Evolutionary conservation across 2,888 invertebrate species (phyloP).

Genomic region (Ochropacha duplaris): DNA sequence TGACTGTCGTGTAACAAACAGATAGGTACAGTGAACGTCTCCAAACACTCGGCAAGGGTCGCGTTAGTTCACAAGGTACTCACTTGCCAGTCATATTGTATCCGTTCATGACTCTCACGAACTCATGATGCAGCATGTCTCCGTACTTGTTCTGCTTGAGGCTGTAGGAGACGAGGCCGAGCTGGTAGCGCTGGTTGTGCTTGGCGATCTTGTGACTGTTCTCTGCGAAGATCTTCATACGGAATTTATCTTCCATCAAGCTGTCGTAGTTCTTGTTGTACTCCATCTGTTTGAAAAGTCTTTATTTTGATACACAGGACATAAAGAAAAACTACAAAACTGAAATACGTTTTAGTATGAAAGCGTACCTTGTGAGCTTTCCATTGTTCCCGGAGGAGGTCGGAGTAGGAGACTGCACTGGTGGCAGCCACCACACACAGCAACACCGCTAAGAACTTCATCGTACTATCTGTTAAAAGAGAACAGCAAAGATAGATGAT

Average conservation of each 20-base stretch:
- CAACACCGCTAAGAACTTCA: conserved; percentile 57
- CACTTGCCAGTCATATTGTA: conserved; percentile 71
- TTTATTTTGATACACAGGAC: neutral
- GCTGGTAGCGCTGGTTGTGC: conserved; percentile 90
- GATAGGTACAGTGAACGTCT: neutral
- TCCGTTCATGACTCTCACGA: conserved; percentile 81
- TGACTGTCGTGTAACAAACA: conserved; percentile 38
- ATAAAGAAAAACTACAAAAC: no score
- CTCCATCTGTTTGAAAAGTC: conserved; percentile 61
- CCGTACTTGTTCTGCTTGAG: conserved; percentile 91
- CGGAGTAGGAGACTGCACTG: conserved; percentile 87
- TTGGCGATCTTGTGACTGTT: conserved; percentile 92
- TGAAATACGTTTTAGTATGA: no score
- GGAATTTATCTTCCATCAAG: conserved; percentile 90
- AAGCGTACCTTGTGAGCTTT: conserved; percentile 86
- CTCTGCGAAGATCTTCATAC: conserved; percentile 94
- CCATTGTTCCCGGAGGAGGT: conserved; percentile 90
- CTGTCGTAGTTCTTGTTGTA: conserved; percentile 87
- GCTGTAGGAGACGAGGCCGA: conserved; percentile 86
- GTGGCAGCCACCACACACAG: conserved; percentile 77
- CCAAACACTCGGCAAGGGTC: no score
- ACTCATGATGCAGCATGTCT: conserved; percentile 94
- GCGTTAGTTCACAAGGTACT: conserved; percentile 37
- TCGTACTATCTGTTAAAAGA: conserved; percentile 17
- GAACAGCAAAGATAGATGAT: neutral